Base-by-base conservation (phyloP, 2,797 vertebrate genomes). In the Myotis pilosus region DNA sequence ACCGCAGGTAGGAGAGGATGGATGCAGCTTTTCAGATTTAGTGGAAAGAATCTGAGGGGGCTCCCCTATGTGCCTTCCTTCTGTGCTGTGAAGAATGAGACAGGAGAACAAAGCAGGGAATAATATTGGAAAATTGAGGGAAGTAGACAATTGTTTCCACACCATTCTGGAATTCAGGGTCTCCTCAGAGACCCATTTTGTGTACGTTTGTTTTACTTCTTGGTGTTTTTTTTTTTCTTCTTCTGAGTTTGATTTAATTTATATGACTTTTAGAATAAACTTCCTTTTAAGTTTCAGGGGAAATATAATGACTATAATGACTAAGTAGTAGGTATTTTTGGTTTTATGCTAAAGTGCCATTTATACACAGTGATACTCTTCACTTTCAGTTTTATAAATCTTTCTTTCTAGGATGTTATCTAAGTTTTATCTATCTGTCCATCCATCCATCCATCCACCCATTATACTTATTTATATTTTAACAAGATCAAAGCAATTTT, bases 301-400 rank as follows among this genome's bases (percentile, higher is more conserved):
- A 23, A 93, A 71, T 66, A 20, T 51, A 90, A 64, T 85, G 53
- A 55, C 33, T 38, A 53, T 62, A 57, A 23, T 23, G 55, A 25
- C 55, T 25, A 57, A 0, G 55, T 57, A 23, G 23, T 12, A 76
- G 68, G 38, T n/a, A 25, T 28, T 85, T 84, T 91, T 81, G n/a
- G n/a, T 44, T 93, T 94, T 60, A 78, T 72, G 33, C 9, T 51
- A 68, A 38, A 9, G 8, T 75, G 2, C 3, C 38, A 33, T 0
- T 22, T 38, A 85, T 72, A 3, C 7, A 47, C 85, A 79, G 20
- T 51, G 23, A 44, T 76, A 36, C 22, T 80, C 57, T 92, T 68
- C 2, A 66, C 17, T 84, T 95, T 89, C 1, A 72, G 15, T 57
- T 90, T 80, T 33, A 74, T 69, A 89, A 91, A 22, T 38, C 36